Evolutionary conservation across 2,113 vertebrate species (phyloP).

Genomic region (Eudyptes chrysolophus): DNA sequence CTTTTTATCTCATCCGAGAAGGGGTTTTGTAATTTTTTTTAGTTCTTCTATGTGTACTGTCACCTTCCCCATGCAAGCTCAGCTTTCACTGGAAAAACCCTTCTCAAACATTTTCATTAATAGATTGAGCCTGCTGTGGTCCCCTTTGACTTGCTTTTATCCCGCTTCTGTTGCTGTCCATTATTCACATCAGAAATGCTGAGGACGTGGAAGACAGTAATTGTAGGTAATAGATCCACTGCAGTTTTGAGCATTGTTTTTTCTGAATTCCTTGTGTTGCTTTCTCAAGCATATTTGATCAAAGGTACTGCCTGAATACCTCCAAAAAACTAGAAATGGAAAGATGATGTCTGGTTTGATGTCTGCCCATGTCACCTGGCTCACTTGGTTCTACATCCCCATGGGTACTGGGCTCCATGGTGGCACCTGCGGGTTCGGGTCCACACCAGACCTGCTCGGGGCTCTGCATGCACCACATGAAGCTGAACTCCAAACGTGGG

Average conservation of each 20-base stretch:
- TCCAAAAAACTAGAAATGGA: background rate
- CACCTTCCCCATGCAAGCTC: background rate
- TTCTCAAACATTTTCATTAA: background rate
- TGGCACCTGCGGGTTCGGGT: background rate
- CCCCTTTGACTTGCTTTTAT: background rate
- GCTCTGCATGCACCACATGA: background rate
- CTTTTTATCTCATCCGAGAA: background rate
- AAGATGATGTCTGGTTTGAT: background rate
- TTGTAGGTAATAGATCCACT: background rate
- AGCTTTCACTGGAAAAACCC: background rate
- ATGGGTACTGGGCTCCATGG: background rate
- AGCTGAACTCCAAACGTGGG: background rate
- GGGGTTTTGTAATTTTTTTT: background rate
- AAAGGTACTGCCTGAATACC: background rate
- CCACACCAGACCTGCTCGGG: background rate
- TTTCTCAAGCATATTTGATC: background rate
- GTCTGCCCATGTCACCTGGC: background rate
- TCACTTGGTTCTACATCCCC: background rate
- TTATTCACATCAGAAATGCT: background rate
- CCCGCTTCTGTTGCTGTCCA: rapidly evolving
- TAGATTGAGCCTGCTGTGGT: background rate
- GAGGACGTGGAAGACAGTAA: background rate
- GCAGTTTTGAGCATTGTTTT: background rate
- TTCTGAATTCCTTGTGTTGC: background rate
- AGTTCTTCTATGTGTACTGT: background rate